Evolutionary conservation across 2,888 invertebrate species (phyloP).

Genomic region (Noctua janthina): DNA sequence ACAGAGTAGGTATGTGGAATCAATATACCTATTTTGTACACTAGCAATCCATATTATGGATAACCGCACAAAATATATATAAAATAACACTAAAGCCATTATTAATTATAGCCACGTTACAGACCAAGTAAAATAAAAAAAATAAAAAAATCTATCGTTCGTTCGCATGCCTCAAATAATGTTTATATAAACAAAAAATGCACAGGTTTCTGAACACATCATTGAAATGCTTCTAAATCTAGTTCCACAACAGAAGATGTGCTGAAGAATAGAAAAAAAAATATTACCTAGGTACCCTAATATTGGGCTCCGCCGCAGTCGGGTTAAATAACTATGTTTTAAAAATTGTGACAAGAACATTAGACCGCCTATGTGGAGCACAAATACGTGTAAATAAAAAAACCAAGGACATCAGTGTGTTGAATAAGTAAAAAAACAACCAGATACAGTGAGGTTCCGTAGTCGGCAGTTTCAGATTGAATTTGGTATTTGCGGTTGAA

Average conservation of each 20-base stretch:
- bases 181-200: neutral
- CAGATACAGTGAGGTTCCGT: neutral
- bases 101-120: too few relatives aligned
- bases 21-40: too few relatives aligned
- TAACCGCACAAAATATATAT: neutral
- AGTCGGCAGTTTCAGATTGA: neutral
- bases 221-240: neutral
- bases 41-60: neutral
- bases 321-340: neutral
- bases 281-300: neutral
- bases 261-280: neutral
- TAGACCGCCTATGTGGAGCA: slow-evolving; percentile 1
- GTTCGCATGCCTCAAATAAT: neutral
- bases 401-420: neutral
- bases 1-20: neutral
- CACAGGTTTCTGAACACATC: neutral
- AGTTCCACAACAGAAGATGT: neutral
- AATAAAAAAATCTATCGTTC: neutral
- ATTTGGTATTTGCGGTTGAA: neutral
- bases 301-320: neutral
- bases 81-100: too few relatives aligned
- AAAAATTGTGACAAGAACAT: neutral
- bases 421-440: neutral
- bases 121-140: too few relatives aligned
- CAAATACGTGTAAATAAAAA: neutral